Base-by-base conservation (phyloP, 2,113 vertebrate species). In the Baryphthengus martii region DNA sequence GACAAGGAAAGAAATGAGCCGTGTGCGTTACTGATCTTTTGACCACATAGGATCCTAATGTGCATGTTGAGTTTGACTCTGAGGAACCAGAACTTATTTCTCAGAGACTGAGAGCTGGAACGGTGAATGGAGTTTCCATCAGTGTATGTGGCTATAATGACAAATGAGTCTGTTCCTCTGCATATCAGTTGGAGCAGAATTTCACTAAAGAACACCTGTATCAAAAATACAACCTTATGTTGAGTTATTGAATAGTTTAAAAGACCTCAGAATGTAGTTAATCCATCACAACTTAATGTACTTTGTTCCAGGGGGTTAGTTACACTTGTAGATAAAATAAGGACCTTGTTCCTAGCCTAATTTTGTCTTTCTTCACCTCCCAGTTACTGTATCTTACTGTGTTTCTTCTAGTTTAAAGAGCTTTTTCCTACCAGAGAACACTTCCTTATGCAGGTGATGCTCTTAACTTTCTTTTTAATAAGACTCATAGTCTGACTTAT, bases 241-340 rank as follows among this genome's bases (percentile, higher is more conserved):
- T 74, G 50, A 88, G 19, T 45, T 71, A 70, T 14, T 62, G 5
- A 5, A 21, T 37, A 82, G 17, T 13, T 85, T 52, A 52, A 79
- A 93, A 55, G 44, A 76, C 15, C 20, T 91, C 29, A 79, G 62
- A 47, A 13, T 23, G 8, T 37, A 84, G n/a, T 62, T 78, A 80
- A 87, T 91, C 56, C 29, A 50, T 62, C 59, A 74, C 21, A 87
- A 58, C 5, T 55, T 72, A 72, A 62, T 56, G 17, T 37, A 39
- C 23, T 66, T 70, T 77, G 0, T 61, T 89, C n/a, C 53, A 53
- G 17, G 26, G 33, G 6, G 5, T 58, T 58, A 62, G 24, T 73
- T 95, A 76, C 21, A 23, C 24, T 71, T 63, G 20, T 23, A 91
- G 50, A 78, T 78, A 93, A 93, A 89, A 90, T 85, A 18, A 75